phyloP scores from a whole-genome alignment of 2,888 invertebrate species.

The Oligia strigilis region DNA sequence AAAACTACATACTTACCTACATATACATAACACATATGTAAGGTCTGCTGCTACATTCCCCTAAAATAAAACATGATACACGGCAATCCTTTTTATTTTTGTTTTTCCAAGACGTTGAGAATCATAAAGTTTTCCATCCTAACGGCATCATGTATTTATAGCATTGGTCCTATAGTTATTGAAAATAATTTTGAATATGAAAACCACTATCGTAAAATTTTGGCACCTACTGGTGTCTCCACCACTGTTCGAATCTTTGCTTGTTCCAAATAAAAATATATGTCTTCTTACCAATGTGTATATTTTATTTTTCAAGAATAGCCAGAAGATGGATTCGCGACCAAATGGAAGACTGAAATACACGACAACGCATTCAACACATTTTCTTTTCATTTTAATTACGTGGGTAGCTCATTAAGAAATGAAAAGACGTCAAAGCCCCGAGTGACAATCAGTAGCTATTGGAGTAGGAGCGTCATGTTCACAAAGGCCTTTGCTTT shows the following conservation, averaged over 20 bases:
- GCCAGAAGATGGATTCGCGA: not conserved
- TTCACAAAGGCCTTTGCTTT: slow-evolving; percentile 17
- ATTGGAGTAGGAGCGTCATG: slow-evolving; percentile 13
- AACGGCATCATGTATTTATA: not conserved
- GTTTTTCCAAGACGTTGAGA: not conserved
- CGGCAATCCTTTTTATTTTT: not conserved
- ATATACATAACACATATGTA: not conserved
- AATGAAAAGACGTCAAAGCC: slow-evolving; percentile 14
- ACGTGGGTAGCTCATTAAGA: slow-evolving; percentile 20
- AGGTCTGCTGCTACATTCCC: not conserved
- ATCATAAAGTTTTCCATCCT: too few species aligned
- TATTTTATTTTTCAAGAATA: not conserved
- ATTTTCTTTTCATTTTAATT: slow-evolving; percentile 3
- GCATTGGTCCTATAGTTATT: not conserved
- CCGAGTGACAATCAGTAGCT: slow-evolving; percentile 4
- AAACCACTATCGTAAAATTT: not conserved
- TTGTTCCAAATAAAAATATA: too few species aligned
- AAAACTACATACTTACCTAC: not conserved
- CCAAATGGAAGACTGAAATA: not conserved
- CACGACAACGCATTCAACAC: not conserved
- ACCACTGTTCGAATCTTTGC: not conserved
- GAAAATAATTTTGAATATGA: not conserved
- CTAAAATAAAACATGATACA: not conserved
- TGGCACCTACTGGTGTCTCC: not conserved
- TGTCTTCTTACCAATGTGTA: too few species aligned